Evolutionary conservation across 1,140 invertebrate species (phyloP).

Genomic region (Thereuonema tuberculata): DNA sequence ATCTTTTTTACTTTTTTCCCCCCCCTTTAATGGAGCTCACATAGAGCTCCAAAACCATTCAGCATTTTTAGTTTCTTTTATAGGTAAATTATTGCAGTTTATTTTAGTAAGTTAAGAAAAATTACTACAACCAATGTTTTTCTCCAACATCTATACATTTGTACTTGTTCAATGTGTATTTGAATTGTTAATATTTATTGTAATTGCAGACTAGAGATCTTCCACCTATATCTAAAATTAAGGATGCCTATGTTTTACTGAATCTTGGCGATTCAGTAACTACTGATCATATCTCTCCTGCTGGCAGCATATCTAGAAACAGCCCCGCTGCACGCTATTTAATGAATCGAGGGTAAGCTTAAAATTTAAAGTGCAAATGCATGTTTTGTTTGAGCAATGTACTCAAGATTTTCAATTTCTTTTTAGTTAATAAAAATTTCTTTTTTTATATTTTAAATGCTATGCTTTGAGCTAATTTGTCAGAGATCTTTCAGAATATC

Average conservation of each 20-base stretch:
- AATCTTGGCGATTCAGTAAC: constrained; percentile 90
- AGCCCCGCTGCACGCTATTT: constrained; percentile 86
- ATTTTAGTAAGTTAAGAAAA: too few species aligned
- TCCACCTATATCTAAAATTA: constrained; percentile 29
- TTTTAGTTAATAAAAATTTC: neutral
- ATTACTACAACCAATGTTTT: too few species aligned
- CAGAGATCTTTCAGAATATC: too few species aligned
- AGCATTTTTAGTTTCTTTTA: too few species aligned
- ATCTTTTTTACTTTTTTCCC: too few species aligned
- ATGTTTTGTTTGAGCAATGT: neutral
- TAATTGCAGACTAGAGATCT: constrained; percentile 33
- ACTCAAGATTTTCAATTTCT: neutral
- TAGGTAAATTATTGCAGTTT: too few species aligned
- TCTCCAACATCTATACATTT: neutral
- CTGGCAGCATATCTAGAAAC: constrained; percentile 88
- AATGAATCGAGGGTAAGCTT: constrained; percentile 49
- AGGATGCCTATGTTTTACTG: constrained; percentile 60
- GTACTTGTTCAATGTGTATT: too few species aligned
- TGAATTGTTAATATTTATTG: too few species aligned
- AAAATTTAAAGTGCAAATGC: neutral
- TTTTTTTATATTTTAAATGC: neutral
- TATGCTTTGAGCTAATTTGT: too few species aligned
- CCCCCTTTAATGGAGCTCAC: too few species aligned
- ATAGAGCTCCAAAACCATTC: too few species aligned
- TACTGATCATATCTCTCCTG: constrained; percentile 97